phyloP scores from a whole-genome alignment of 2,888 invertebrate species.

The Pollenia griseotomentosa region DNA sequence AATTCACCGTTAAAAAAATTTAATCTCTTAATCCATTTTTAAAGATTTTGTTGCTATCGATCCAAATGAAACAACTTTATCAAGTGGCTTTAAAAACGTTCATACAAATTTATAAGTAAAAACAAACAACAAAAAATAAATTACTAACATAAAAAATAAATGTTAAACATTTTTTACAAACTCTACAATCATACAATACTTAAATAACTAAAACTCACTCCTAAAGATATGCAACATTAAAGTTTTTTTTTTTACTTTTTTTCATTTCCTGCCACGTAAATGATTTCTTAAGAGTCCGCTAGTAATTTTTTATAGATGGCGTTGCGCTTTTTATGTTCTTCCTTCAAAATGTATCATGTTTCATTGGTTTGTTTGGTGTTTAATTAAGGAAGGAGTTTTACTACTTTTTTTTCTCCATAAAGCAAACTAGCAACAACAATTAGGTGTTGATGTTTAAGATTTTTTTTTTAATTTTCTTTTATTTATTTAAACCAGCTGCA shows the following conservation, averaged over 20 bases:
- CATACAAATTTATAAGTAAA: too few species aligned
- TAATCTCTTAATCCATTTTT: not conserved
- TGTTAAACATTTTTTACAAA: not conserved
- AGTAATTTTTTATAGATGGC: slow-evolving; percentile 44
- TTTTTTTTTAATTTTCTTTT: slow-evolving; percentile 74
- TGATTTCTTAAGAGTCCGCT: slow-evolving; percentile 39
- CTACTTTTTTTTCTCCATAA: slow-evolving; percentile 38
- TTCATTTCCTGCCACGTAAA: slow-evolving; percentile 35
- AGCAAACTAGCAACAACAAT: slow-evolving; percentile 75
- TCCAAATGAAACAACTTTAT: too few species aligned
- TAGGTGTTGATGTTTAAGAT: slow-evolving; percentile 82
- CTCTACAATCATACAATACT: not conserved
- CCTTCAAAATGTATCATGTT: slow-evolving; percentile 55
- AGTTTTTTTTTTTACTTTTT: not conserved
- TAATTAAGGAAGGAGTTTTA: slow-evolving; percentile 52
- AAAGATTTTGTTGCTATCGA: too few species aligned
- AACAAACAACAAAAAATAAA: too few species aligned
- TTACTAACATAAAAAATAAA: not conserved
- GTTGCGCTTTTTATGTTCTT: not conserved
- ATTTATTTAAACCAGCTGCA: slow-evolving; percentile 68
- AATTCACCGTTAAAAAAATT: not conserved
- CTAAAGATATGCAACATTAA: slow-evolving; percentile 30
- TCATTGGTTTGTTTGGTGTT: slow-evolving; percentile 64
- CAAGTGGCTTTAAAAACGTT: too few species aligned
- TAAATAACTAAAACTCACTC: slow-evolving; percentile 1